These are phyloP conservation scores for Promerops cafer DNA, from an alignment of 2,113 vertebrate species.

Conservation along the genomic window DNA sequence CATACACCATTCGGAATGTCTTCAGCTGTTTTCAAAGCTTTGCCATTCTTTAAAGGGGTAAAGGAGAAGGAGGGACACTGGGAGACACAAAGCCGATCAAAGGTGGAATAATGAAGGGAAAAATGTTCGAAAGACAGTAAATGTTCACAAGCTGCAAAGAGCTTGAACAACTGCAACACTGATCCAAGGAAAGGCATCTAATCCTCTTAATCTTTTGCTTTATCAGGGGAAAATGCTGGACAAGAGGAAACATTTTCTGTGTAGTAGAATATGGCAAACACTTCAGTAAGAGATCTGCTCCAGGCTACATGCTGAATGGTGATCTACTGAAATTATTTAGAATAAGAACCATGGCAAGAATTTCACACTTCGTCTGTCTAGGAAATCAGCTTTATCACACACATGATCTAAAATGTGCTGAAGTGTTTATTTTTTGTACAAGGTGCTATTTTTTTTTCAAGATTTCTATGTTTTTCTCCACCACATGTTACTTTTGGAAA, in stretches of 20 bases:
- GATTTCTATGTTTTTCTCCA: not conserved
- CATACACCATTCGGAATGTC: not conserved
- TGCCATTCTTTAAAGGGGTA: not conserved
- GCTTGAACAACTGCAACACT: not conserved
- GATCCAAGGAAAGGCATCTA: not conserved
- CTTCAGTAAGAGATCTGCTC: not conserved
- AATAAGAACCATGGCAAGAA: constrained; percentile 59
- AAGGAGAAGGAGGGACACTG: not conserved
- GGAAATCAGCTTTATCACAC: constrained; percentile 62
- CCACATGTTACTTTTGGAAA: not conserved
- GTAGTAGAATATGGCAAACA: not conserved
- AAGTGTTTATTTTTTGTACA: constrained; percentile 21
- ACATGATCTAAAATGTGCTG: constrained; percentile 36
- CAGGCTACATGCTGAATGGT: not conserved
- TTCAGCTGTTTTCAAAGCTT: not conserved
- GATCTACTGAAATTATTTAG: constrained; percentile 60
- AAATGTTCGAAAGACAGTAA: not conserved
- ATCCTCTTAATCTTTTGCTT: constrained; percentile 52
- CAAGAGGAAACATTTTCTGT: constrained; percentile 2
- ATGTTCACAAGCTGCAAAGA: not conserved
- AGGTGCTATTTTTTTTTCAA: not conserved
- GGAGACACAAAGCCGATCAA: not conserved
- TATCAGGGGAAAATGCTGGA: constrained; percentile 4
- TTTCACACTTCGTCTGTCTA: constrained; percentile 61
- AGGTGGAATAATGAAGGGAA: not conserved